These are phyloP conservation scores for Carpatolechia fugitivella DNA, from an alignment of 2,888 invertebrate species.

Conservation along the genomic window DNA sequence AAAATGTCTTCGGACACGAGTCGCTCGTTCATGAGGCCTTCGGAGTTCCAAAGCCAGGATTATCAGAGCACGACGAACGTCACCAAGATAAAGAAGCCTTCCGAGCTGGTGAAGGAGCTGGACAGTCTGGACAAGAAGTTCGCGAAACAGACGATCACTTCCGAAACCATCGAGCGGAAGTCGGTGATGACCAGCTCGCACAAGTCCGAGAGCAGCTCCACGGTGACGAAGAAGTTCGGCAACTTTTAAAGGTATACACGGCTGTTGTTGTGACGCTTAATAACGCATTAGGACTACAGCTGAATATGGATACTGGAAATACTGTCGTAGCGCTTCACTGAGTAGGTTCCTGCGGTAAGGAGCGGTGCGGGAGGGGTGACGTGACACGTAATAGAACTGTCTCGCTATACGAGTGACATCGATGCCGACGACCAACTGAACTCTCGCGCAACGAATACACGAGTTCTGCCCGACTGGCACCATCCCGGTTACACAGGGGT, in stretches of 20 bases:
- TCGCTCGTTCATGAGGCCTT: slow-evolving; percentile 72
- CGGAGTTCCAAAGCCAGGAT: slow-evolving; percentile 68
- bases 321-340: too few relatives aligned
- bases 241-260: slow-evolving; percentile 58
- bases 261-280: slow-evolving; percentile 27
- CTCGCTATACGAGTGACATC: too few relatives aligned
- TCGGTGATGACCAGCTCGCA: slow-evolving; percentile 83
- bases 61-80: slow-evolving; percentile 50
- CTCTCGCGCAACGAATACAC: too few relatives aligned
- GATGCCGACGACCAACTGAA: too few relatives aligned
- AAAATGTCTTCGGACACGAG: slow-evolving; percentile 72
- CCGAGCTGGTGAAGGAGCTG: slow-evolving; percentile 66
- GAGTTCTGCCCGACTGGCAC: too few relatives aligned
- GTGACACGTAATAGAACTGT: too few relatives aligned
- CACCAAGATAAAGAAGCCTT: slow-evolving; percentile 55
- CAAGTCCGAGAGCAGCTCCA: slow-evolving; percentile 78
- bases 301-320: background rate
- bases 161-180: slow-evolving; percentile 83
- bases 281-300: background rate
- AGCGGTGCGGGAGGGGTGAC: too few relatives aligned
- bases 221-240: slow-evolving; percentile 77
- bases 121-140: slow-evolving; percentile 83
- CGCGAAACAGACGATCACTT: slow-evolving; percentile 83
- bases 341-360: too few relatives aligned
- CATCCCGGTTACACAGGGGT: too few relatives aligned